These are phyloP conservation scores for Etheostoma cragini DNA, from an alignment of 2,113 vertebrate species.

Conservation along the genomic window DNA sequence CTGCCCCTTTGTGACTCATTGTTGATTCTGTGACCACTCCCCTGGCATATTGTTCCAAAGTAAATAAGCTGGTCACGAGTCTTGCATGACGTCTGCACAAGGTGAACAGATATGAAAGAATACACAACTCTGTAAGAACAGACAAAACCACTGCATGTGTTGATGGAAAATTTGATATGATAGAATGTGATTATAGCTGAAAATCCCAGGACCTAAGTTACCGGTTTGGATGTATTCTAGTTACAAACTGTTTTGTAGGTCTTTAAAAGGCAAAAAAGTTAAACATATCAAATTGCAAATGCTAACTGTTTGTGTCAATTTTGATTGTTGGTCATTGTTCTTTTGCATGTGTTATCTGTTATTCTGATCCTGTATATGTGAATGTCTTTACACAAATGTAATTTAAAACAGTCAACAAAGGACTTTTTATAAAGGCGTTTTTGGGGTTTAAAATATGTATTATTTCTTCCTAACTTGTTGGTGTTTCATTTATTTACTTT, in stretches of 20 bases:
- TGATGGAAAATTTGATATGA: neutral
- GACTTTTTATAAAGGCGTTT: too few relatives aligned
- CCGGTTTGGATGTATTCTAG: neutral
- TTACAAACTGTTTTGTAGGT: neutral
- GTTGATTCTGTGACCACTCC: conserved; percentile 34
- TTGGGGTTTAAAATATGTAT: neutral
- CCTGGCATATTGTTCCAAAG: conserved; percentile 20
- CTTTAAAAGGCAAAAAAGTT: neutral
- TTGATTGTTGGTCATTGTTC: neutral
- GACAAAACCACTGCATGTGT: neutral
- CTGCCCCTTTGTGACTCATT: conserved; percentile 6
- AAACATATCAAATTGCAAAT: neutral
- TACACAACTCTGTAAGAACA: conserved; percentile 10
- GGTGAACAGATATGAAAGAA: neutral
- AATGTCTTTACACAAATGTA: neutral
- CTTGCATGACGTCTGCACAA: neutral
- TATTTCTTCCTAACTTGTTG: neutral
- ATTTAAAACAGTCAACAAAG: neutral
- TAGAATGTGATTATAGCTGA: neutral
- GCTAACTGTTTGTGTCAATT: neutral
- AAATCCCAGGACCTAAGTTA: neutral
- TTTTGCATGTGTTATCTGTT: neutral
- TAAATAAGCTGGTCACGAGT: conserved; percentile 10
- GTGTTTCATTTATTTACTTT: neutral
- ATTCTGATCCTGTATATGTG: neutral